Evolutionary conservation across 1,140 invertebrate genomes (phyloP).

Genomic region (Meloidogyne chitwoodi): DNA sequence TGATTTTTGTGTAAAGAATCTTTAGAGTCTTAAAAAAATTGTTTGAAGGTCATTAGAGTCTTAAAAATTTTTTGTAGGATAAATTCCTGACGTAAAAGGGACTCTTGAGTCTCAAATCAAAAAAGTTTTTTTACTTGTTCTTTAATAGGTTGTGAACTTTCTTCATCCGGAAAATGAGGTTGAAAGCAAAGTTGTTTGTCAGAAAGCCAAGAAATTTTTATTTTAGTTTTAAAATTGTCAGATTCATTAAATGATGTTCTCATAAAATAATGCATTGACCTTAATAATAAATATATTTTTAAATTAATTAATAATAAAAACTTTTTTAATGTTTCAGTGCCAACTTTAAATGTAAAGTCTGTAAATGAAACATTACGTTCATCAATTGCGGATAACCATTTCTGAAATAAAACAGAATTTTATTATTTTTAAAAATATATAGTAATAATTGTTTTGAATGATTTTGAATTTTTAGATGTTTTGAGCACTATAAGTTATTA

Average conservation of each 20-base stretch:
- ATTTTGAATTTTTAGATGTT: too few relatives aligned
- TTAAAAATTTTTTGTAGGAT: too few relatives aligned
- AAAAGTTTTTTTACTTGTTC: slow-evolving; percentile 42
- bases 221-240: slow-evolving; percentile 37
- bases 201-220: slow-evolving; percentile 50
- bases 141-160: slow-evolving; percentile 46
- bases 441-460: too few relatives aligned
- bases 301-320: too few relatives aligned
- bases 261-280: slow-evolving; percentile 44
- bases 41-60: too few relatives aligned
- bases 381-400: slow-evolving; percentile 49
- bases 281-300: neutral
- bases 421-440: too few relatives aligned
- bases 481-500: too few relatives aligned
- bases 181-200: slow-evolving; percentile 53
- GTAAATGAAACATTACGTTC: slow-evolving; percentile 48
- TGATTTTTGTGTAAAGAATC: too few relatives aligned
- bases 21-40: too few relatives aligned
- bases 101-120: neutral
- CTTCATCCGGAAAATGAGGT: slow-evolving; percentile 37
- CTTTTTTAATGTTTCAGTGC: slow-evolving; percentile 34
- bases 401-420: too few relatives aligned
- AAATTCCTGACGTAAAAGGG: too few relatives aligned
- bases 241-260: slow-evolving; percentile 47
- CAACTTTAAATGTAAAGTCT: slow-evolving; percentile 48